These are phyloP conservation scores for Neogobius melanostomus DNA, from an alignment of 2,113 vertebrate species.

Conservation along the genomic window DNA sequence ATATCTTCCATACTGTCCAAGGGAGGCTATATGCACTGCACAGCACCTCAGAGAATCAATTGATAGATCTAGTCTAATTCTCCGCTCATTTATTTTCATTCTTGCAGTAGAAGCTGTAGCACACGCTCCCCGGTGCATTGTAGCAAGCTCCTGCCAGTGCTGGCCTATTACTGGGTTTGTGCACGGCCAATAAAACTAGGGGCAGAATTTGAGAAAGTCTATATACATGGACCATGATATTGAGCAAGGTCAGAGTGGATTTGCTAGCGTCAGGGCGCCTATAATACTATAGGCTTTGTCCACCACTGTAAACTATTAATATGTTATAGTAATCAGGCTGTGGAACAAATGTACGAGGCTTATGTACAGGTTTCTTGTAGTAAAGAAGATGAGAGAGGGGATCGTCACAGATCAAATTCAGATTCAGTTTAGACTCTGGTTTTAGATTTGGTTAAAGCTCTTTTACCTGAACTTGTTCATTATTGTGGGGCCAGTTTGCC, in stretches of 20 bases:
- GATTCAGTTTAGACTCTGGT: no score
- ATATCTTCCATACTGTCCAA: conserved; percentile 28
- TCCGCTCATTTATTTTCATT: conserved; percentile 52
- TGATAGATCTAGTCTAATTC: conserved; percentile 38
- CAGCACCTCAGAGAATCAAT: conserved; percentile 45
- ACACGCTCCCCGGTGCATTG: conserved; percentile 15
- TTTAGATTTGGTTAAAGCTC: no score
- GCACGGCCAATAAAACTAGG: conserved; percentile 21
- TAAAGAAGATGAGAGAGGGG: no score
- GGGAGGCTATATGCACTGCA: conserved; percentile 11
- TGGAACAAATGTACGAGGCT: neutral
- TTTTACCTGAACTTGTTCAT: no score
- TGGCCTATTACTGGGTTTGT: conserved; percentile 20
- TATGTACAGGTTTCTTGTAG: no score
- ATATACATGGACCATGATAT: conserved; percentile 27
- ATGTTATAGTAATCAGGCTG: no score
- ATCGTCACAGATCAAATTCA: no score
- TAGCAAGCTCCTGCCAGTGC: conserved; percentile 15
- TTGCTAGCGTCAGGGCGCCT: conserved; percentile 41
- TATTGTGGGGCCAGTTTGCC: no score
- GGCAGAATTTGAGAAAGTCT: conserved; percentile 20
- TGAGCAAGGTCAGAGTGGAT: conserved; percentile 50
- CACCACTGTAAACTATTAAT: conserved; percentile 5
- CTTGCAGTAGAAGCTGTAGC: conserved; percentile 21
- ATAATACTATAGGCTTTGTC: conserved; percentile 28